Conservation (phyloP, 2,797 vertebrate species). For the Natrix natrix region DNA sequence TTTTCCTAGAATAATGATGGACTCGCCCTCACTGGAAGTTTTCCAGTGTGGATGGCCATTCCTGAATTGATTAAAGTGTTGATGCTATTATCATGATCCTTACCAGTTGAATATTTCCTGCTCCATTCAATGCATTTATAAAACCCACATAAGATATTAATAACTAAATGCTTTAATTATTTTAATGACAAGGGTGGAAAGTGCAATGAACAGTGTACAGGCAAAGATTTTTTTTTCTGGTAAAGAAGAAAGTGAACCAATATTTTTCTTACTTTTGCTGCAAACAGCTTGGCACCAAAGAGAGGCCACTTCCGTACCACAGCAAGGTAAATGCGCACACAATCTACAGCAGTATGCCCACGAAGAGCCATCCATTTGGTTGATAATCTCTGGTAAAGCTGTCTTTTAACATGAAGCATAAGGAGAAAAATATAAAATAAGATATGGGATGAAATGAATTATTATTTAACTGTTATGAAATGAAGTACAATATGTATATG, state of each 20-base stretch:
- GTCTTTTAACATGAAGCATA: conserved; percentile 70
- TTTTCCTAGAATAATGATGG: not conserved
- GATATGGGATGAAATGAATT: not conserved
- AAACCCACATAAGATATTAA: not conserved
- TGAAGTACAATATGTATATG: not conserved
- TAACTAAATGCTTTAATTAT: not conserved
- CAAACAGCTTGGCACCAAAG: conserved; percentile 92
- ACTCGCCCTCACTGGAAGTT: not conserved
- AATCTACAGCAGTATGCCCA: conserved; percentile 85
- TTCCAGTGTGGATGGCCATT: not conserved
- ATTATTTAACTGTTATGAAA: not conserved
- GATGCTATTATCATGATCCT: not conserved
- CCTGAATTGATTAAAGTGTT: not conserved
- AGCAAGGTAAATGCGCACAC: conserved; percentile 91
- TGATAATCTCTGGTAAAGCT: conserved; percentile 87
- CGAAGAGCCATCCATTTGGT: conserved; percentile 91
- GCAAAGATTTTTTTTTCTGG: not conserved
- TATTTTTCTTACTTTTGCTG: conserved; percentile 81
- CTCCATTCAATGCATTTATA: not conserved
- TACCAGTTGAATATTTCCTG: not conserved
- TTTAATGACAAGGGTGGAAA: not conserved
- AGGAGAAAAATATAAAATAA: not conserved
- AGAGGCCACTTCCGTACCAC: conserved; percentile 95
- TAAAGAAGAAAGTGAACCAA: not conserved
- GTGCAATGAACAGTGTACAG: not conserved